phyloP scores from a whole-genome alignment of 2,113 vertebrate genomes.

The Petroica traversi region DNA sequence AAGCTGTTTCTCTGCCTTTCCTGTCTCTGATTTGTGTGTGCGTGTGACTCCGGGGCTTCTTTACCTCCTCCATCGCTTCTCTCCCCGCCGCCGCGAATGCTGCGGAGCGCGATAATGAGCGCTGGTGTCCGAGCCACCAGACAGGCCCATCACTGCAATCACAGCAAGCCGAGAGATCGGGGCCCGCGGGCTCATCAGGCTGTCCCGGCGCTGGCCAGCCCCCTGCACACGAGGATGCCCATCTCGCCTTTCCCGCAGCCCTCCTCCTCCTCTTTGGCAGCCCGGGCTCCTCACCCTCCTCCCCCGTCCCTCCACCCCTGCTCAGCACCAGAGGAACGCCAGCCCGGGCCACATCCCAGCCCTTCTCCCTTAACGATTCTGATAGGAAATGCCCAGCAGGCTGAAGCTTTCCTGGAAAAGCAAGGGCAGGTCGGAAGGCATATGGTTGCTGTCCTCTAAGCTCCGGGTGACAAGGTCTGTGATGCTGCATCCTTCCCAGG shows the following conservation, averaged over 20 bases:
- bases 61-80: background rate
- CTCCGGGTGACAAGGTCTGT: conserved; percentile 54
- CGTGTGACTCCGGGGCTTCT: background rate
- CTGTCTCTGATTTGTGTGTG: background rate
- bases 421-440: conserved; percentile 46
- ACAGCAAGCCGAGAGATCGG: background rate
- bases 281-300: conserved; percentile 30
- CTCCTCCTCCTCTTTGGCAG: conserved; percentile 39
- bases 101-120: conserved; percentile 15
- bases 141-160: conserved; percentile 38
- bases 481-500: conserved; percentile 32
- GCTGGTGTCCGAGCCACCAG: conserved; percentile 50
- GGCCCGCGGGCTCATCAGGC: conserved; percentile 55
- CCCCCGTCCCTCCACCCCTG: background rate
- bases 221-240: background rate
- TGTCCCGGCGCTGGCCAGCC: background rate
- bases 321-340: conserved; percentile 43
- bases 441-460: conserved; percentile 65
- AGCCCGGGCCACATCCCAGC: conserved; percentile 57
- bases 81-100: background rate
- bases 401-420: conserved; percentile 55
- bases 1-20: background rate
- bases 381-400: conserved; percentile 61
- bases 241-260: background rate
- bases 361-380: conserved; percentile 24